Base-by-base conservation (phyloP, 2,888 invertebrate genomes). In the Drosophila borborema region DNA sequence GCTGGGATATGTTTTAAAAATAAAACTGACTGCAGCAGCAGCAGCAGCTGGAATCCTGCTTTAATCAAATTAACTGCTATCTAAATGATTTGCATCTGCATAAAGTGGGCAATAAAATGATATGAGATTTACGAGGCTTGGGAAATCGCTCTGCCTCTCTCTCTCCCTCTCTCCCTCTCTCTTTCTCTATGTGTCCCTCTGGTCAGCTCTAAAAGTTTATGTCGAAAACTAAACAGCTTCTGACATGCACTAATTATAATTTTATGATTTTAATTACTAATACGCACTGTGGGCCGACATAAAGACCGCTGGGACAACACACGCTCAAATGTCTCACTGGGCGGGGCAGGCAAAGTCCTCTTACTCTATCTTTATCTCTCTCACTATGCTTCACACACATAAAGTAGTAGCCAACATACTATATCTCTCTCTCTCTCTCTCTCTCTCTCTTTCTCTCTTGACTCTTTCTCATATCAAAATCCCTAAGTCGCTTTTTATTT, bases 221-320 rank as follows among this genome's bases (percentile, higher is more conserved):
- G 65, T 16, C 61, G 61, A 46, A 67, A 71, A 71, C 61, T 71
- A 60, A 68, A 75, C 55, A 60, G 75, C 77, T 79, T 75, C 72
- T 61, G 65, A 55, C 60, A 64, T 31, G 62, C 54, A 69, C 56
- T 67, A 78, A 81, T 81, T 79, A 81, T 81, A 71, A 72, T 61
- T 76, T 81, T 79, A 81, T 81, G 72, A 72, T 64, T 76, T 81
- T 76, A 81, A 81, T 78, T 81, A 67, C 62, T 70, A 64, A 81
- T 79, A 81, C 79, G 76, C 79, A 75, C 67, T 69, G 72, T 69
- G 72, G 23, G 80, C 45, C 76, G 38, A 10, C 45, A 62, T 67
- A 80, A 78, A 78, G 64, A 68, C 80, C 71, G 23, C 46, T 60
- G 71, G 64, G 68, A 60, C 53, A 55, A n/a, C 72, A 56, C n/a